Evolutionary conservation across 2,113 vertebrate genomes (phyloP).

Genomic region (Chascanopsetta lugubris): DNA sequence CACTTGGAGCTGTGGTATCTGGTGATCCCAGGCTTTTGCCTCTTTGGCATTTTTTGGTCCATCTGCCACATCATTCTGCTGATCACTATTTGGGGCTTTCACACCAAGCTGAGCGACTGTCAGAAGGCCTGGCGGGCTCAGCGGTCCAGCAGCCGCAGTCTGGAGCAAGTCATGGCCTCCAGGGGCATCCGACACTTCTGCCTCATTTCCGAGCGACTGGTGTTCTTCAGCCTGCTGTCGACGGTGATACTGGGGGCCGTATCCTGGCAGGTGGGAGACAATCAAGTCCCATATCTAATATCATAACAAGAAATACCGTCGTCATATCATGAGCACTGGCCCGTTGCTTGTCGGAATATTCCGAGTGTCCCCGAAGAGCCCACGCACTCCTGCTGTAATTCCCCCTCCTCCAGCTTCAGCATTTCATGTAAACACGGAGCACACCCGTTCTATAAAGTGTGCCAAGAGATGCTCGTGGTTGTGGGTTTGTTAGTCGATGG

Average conservation of each 20-base stretch:
- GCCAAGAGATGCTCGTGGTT: constrained; percentile 11
- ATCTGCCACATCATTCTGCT: constrained; percentile 94
- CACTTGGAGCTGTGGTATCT: constrained; percentile 93
- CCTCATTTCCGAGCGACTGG: constrained; percentile 94
- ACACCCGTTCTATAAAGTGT: constrained; percentile 33
- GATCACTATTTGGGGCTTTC: constrained; percentile 97
- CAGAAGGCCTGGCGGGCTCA: constrained; percentile 89
- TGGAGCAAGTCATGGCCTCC: constrained; percentile 96
- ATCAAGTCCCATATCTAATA: background rate
- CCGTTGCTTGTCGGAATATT: background rate
- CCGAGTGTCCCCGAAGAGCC: background rate
- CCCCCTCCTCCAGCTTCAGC: background rate
- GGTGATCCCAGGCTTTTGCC: constrained; percentile 95
- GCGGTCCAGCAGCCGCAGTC: constrained; percentile 84
- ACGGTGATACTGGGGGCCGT: constrained; percentile 91
- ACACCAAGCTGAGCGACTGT: constrained; percentile 94
- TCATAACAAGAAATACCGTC: background rate
- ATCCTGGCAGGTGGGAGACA: constrained; percentile 92
- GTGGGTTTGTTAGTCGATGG: constrained; percentile 35
- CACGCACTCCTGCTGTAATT: background rate
- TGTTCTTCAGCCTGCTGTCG: constrained; percentile 91
- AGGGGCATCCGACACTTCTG: constrained; percentile 99
- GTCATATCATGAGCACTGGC: background rate
- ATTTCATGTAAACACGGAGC: constrained; percentile 14
- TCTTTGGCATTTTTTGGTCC: constrained; percentile 96